phyloP scores from a whole-genome alignment of 2,797 vertebrate species.

The Alcedo atthis region DNA sequence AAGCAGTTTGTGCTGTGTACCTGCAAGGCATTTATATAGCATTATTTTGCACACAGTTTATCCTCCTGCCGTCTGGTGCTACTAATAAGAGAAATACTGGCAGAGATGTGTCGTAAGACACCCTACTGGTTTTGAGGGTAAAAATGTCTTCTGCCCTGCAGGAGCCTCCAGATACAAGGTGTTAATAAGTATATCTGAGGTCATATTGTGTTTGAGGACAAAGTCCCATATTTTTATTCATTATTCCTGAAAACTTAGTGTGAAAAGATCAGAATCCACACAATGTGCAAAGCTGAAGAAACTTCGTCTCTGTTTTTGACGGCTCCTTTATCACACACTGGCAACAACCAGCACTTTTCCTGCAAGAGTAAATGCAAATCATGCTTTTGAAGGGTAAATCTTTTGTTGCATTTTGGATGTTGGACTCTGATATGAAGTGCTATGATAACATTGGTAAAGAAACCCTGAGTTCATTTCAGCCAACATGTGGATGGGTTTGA shows the following conservation, averaged over 20 bases:
- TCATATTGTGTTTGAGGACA: background rate
- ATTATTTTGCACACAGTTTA: background rate
- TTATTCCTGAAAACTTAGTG: background rate
- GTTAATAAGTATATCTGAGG: background rate
- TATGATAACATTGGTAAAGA: background rate
- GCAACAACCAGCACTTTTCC: background rate
- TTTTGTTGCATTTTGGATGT: background rate
- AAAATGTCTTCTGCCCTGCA: background rate
- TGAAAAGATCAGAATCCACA: background rate
- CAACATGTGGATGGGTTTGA: background rate
- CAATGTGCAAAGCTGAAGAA: background rate
- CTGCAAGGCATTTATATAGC: background rate
- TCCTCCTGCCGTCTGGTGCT: background rate
- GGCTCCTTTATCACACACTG: background rate
- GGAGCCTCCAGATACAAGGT: background rate
- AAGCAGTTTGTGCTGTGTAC: background rate
- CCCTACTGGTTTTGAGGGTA: background rate
- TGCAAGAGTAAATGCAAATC: background rate
- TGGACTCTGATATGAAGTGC: background rate
- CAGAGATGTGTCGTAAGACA: no score
- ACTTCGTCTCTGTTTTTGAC: background rate
- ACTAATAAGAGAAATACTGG: background rate
- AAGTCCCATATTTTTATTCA: background rate
- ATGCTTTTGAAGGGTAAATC: background rate
- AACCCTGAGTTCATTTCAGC: background rate